Percentiles rank a stretch among this genome's conserved stretches.
These are phyloP conservation scores for Drosophila jambulina DNA, from an alignment of 1,140 invertebrate species.

Conservation along the genomic window DNA sequence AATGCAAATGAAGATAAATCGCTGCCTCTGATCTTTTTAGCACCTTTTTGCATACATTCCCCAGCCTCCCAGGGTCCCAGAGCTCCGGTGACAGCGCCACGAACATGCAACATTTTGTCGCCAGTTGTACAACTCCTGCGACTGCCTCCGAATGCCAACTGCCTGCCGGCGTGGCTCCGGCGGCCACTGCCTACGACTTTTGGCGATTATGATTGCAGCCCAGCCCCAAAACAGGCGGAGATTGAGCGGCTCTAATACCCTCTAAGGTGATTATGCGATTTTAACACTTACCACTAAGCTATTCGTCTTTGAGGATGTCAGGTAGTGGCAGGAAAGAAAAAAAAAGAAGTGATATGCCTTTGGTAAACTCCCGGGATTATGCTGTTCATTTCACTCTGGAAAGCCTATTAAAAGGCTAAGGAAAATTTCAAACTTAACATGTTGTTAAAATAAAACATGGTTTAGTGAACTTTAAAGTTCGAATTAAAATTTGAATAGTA, in stretches of 20 bases:
- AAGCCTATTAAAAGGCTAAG: not conserved
- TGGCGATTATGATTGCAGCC: constrained; percentile 56
- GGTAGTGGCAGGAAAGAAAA: not conserved
- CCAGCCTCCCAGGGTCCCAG: constrained; percentile 14
- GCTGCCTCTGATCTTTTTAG: constrained; percentile 83
- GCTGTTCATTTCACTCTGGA: constrained; percentile 10
- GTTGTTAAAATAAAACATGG: not conserved
- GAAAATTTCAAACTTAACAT: not conserved
- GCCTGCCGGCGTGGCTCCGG: constrained; percentile 11
- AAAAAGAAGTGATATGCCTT: not conserved
- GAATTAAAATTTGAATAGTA: not conserved
- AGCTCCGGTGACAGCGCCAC: constrained; percentile 67
- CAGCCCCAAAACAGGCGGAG: constrained; percentile 18
- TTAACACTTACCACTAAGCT: constrained; percentile 33
- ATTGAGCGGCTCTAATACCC: constrained; percentile 41
- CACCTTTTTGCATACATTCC: constrained; percentile 82
- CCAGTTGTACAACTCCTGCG: constrained; percentile 68
- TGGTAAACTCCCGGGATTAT: not conserved
- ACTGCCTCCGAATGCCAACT: constrained; percentile 23
- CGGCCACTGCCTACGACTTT: constrained; percentile 46
- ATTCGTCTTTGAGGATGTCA: constrained; percentile 18
- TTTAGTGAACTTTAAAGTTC: not conserved
- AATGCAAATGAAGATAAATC: constrained; percentile 85
- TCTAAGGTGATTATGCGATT: constrained; percentile 43
- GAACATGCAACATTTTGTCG: constrained; percentile 83